These are phyloP conservation scores for Danio jaintianensis DNA, from an alignment of 2,797 vertebrate genomes.

Conservation along the genomic window DNA sequence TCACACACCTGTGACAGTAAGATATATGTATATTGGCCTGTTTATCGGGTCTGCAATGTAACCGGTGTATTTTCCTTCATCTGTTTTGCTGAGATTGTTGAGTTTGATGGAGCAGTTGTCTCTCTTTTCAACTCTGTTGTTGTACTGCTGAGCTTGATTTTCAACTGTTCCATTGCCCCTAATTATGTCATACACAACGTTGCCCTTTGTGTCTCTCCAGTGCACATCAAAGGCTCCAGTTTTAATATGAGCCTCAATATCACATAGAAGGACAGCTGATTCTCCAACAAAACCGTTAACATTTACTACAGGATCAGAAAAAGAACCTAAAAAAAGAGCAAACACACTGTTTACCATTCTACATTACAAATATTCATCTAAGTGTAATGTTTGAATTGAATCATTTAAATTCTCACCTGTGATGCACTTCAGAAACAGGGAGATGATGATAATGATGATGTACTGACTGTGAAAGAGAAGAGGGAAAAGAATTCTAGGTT, in stretches of 20 bases:
- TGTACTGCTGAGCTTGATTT: not conserved
- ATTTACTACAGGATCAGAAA: not conserved
- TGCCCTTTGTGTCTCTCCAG: not conserved
- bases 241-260: too few species aligned
- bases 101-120: conserved; percentile 3
- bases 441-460: not conserved
- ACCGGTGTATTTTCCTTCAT: not conserved
- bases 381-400: not conserved
- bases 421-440: not conserved
- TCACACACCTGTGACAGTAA: not conserved
- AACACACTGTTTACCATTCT: fast-evolving
- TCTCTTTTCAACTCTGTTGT: not conserved
- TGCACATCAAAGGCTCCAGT: too few species aligned
- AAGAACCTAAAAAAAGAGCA: not conserved
- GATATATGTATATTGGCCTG: too few species aligned
- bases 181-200: not conserved
- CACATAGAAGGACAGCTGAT: not conserved
- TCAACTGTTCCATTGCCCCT: fast-evolving
- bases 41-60: not conserved
- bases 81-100: not conserved
- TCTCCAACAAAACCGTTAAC: not conserved
- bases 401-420: not conserved
- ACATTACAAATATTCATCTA: too few species aligned
- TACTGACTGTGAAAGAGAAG: not conserved
- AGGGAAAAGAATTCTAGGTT: not conserved